Percentiles rank a stretch among this genome's conserved stretches.
phyloP scores from a whole-genome alignment of 2,888 invertebrate genomes.

The Nomada goodeniana region DNA sequence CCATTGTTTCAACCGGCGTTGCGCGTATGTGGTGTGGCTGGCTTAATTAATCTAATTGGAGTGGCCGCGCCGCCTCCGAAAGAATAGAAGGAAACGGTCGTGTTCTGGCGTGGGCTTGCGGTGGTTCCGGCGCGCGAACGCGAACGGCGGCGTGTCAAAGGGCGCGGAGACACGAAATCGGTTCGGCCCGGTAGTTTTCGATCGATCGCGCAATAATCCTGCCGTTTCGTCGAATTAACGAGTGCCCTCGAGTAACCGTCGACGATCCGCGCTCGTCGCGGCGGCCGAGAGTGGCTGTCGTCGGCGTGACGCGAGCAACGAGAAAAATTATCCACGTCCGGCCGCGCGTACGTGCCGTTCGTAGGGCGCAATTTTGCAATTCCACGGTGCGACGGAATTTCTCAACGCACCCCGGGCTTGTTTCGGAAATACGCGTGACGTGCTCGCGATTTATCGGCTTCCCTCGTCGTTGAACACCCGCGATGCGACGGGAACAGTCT shows the following conservation, averaged over 20 bases:
- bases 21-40: slow-evolving; percentile 53
- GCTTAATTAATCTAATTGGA: slow-evolving; percentile 75
- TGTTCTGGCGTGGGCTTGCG: not conserved
- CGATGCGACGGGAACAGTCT: not conserved
- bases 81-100: slow-evolving; percentile 47
- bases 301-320: slow-evolving; percentile 16
- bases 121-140: no score
- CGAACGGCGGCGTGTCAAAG: slow-evolving; percentile 11
- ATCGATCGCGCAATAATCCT: slow-evolving; percentile 48
- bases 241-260: slow-evolving; percentile 34
- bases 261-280: slow-evolving; percentile 7
- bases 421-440: not conserved
- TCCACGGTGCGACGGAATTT: not conserved
- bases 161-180: slow-evolving; percentile 9
- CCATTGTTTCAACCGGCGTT: slow-evolving; percentile 66
- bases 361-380: slow-evolving; percentile 4
- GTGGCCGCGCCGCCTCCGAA: slow-evolving; percentile 54
- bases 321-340: slow-evolving; percentile 28
- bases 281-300: not conserved
- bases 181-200: slow-evolving; percentile 9
- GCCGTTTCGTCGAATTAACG: slow-evolving; percentile 50
- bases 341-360: not conserved
- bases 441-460: slow-evolving; percentile 13
- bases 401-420: slow-evolving; percentile 7
- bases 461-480: slow-evolving; percentile 2